Base-by-base conservation (phyloP, 2,113 vertebrate genomes). In the Dissostichus mawsoni region DNA sequence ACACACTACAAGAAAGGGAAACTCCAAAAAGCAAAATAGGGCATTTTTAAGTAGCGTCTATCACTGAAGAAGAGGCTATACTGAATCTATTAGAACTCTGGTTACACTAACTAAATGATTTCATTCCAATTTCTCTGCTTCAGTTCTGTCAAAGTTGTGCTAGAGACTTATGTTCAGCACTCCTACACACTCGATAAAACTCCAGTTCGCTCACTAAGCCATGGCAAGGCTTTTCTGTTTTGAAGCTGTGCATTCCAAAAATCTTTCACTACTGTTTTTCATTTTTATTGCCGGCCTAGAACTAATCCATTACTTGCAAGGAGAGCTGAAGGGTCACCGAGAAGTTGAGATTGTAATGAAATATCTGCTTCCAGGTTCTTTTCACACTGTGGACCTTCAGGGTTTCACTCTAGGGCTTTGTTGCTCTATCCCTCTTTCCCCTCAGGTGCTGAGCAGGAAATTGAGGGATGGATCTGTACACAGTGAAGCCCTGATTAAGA, bases 391-490 rank as follows among this genome's bases (percentile, higher is more conserved):
- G 6, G 51, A n/a, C n/a, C 25, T 71, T 68, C 62, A 81, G 50
- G 25, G 50, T 75, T 76, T 71, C 48, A 45, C 72, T 65, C 48
- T 8, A 25, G 68, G 55, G 33, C 52, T 80, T 88, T 82, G 58
- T 78, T 63, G 64, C 44, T 23, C 29, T 57, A 18, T 69, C 36
- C 70, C 11, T 69, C 23, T 47, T 72, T 47, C 73, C 74, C 63
- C 67, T 73, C 57, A 47, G 76, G 81, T 69, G 75, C 62, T 58
- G 79, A 83, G 75, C 78, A 89, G 81, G 86, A 88, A 91, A 90
- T 89, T 73, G 77, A 81, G 59, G 53, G 59, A 74, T 33, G 80
- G 55, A 76, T 87, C 51, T 52, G 65, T 82, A 50, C 59, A 72
- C 76, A 73, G 51, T 11, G 51, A 67, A 74, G 68, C 61, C 12